These are phyloP conservation scores for Neoitamus cyanurus DNA, from an alignment of 2,888 invertebrate genomes.

Conservation along the genomic window DNA sequence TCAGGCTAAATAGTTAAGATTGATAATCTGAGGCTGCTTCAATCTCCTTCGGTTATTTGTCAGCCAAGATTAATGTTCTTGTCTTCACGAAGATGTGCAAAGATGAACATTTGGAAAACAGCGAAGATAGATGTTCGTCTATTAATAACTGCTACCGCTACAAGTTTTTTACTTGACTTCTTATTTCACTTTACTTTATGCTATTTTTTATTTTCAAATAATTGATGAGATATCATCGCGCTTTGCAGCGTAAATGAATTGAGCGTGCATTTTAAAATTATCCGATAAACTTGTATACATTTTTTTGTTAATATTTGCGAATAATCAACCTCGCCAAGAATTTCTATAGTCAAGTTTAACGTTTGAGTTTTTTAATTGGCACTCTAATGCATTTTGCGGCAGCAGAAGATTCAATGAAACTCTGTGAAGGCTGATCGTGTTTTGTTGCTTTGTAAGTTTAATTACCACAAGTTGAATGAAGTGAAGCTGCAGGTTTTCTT, in stretches of 20 bases:
- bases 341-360: neutral
- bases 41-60: slow-evolving; percentile 17
- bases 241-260: neutral
- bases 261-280: neutral
- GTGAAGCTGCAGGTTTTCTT: neutral
- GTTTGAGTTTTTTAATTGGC: neutral
- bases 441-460: neutral
- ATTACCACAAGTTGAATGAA: neutral
- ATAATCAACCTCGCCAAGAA: neutral
- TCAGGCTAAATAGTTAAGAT: neutral
- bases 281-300: neutral
- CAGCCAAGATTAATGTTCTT: neutral
- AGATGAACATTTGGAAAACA: neutral
- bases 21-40: neutral
- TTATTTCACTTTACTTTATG: neutral
- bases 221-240: neutral
- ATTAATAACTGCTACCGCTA: neutral
- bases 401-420: neutral
- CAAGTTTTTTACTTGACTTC: neutral
- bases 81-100: neutral
- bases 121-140: neutral
- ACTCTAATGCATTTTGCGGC: neutral
- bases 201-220: neutral
- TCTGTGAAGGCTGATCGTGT: neutral
- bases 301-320: neutral